Evolutionary conservation across 2,113 vertebrate species (phyloP), one percentile per base, ranked within the genome.

Genomic region (Engystomops pustulosus): DNA sequence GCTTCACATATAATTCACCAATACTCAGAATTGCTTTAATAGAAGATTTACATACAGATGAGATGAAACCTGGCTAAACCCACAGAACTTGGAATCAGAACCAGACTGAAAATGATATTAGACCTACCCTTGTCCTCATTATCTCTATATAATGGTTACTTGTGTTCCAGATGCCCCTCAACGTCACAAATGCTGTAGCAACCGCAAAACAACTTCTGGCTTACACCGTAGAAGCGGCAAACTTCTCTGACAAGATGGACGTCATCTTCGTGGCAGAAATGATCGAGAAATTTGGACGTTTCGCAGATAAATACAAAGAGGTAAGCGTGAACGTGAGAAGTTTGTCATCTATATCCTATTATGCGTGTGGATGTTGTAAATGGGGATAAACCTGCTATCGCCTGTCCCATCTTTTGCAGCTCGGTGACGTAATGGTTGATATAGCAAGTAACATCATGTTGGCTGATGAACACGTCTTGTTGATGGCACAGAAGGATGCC

Each of bases 171-270:
- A 98, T 99, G 96, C 95, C 97, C 1, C 92, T 99, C 84, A 99
- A 99, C 83, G 94, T 98, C 68, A 98, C 96, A 74, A 99, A 97
- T 3, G 97, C 97, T 0, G 94, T 97, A 60, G 94, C 94, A 55
- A 96, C 94, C 38, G 97, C 98, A 4, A 95, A 92, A 1, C 96
- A 98, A 34, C 92, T 99, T 45, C 88, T 98, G 88, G 95, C 96
- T 67, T 99, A 95, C 86, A 98, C 97, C 0, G 94, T 96, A 69
- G 96, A 99, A 83, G 98, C 98, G 0, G 96, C 95, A 87, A 99
- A 97, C 90, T 98, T 99, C 89, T 97, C 98, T 4, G 98, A 99
- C 93, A 99, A 99, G 92, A 98, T 99, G 96, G 98, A 99, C 87
- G 96, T 99, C 25, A 96, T 99, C 90, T 98, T 99, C 85, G 97